Base-by-base conservation (phyloP, 2,113 vertebrate species). In the Thinocorus orbignyianus region DNA sequence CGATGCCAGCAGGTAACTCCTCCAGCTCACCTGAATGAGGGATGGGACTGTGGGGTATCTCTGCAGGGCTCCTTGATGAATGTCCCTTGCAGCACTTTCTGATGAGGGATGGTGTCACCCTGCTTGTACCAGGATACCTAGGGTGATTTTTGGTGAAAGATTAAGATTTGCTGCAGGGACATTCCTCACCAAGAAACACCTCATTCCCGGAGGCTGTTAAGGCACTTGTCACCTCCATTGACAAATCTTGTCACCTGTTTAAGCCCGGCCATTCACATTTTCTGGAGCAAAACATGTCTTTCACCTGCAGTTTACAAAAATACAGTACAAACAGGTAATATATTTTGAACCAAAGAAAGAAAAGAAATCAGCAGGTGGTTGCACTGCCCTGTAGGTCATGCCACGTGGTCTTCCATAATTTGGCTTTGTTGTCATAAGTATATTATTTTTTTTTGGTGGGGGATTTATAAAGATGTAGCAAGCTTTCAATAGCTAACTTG, bases 371-470 rank as follows among this genome's bases (percentile, higher is more conserved):
- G 46, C 37, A 44, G 44, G 28, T 1, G 1, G 8, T 30, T 0
- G 2, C 2, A 1, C 19, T 25, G 14, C 17, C 28, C 44, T 24
- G 17, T 12, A 28, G 41, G 31, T 42, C 35, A 11, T 1, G 0
- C 60, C 39, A 23, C 1, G 0, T 23, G 51, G 39, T 42, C n/a
- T 61, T 55, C 22, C 37, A 25, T 48, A 30, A 65, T 35, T 62
- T 51, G 33, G 41, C 41, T 51, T 81, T 31, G 11, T 33, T 39
- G 46, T 19, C 31, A 78, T 39, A 68, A 25, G 5, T 10, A 3
- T 30, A 1, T 37, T 30, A 6, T 41, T 41, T 69, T 71, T 64
- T 49, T 49, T 11, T 0, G 5, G 10, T 18, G 10, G 9, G 11
- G 28, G 12, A 26, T 83, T 84, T 54, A 41, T 35, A 20, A 73